Conservation (phyloP, 2,888 invertebrate species). For the Tridacna crocea region DNA sequence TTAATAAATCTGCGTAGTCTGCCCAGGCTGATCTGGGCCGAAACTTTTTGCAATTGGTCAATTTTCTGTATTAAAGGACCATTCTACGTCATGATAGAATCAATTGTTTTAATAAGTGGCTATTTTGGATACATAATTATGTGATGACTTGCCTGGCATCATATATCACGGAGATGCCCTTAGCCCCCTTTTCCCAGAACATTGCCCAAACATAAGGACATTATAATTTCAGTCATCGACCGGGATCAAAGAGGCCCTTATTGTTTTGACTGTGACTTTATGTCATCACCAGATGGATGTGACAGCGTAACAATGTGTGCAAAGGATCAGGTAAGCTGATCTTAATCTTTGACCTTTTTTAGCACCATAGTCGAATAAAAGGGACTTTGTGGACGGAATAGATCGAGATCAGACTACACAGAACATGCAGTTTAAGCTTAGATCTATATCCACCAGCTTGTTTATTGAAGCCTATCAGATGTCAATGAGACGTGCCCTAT, state of each 20-base stretch:
- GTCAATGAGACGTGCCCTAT: background rate
- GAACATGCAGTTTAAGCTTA: background rate
- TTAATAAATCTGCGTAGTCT: no score
- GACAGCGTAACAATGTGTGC: background rate
- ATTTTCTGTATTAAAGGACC: no score
- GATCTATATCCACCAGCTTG: no score
- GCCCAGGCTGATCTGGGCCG: no score
- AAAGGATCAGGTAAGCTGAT: background rate
- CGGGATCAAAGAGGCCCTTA: constrained; percentile 1
- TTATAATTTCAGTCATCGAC: background rate
- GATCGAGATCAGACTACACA: background rate
- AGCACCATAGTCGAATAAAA: background rate
- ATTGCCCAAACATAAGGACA: background rate
- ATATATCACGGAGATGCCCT: background rate
- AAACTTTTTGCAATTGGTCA: background rate
- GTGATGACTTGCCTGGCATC: background rate
- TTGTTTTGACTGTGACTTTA: background rate
- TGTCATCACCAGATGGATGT: background rate
- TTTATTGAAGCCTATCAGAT: no score
- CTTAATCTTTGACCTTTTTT: background rate
- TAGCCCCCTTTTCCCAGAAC: no score
- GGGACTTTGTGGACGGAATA: background rate
- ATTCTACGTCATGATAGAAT: no score
- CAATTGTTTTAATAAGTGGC: no score
- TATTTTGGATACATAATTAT: background rate